These are phyloP conservation scores for Leptopterna dolabrata DNA, from an alignment of 2,888 invertebrate species.

Conservation along the genomic window DNA sequence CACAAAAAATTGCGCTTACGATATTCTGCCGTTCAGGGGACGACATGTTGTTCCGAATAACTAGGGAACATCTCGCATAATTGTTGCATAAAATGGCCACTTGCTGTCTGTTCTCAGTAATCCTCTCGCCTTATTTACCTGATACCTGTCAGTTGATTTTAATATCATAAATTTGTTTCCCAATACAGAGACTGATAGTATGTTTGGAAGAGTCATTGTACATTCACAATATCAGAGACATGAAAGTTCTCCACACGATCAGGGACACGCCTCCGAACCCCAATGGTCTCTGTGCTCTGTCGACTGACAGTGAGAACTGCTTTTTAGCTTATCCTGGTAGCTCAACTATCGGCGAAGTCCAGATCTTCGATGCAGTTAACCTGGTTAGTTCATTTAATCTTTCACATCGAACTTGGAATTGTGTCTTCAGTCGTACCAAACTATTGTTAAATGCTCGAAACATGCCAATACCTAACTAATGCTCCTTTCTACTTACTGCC, in stretches of 20 bases:
- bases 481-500: no score
- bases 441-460: no score
- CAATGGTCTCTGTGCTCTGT: conserved; percentile 90
- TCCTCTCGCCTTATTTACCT: no score
- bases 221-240: conserved; percentile 98
- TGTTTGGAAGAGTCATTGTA: conserved; percentile 97
- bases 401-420: neutral
- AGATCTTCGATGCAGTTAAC: conserved; percentile 93
- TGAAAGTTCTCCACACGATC: conserved; percentile 98
- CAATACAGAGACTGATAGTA: conserved; percentile 86
- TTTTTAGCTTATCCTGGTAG: conserved; percentile 97
- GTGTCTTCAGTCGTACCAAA: no score
- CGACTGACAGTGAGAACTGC: conserved; percentile 89
- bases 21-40: no score
- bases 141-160: no score
- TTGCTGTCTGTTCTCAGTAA: no score
- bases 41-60: no score
- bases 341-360: conserved; percentile 92
- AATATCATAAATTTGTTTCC: neutral
- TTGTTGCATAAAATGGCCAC: no score
- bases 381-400: conserved; percentile 72
- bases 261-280: conserved; percentile 97
- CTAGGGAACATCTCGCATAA: no score
- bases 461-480: no score
- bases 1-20: no score